phyloP scores from a whole-genome alignment of 2,113 vertebrate genomes.

The Hemibagrus wyckioides region DNA sequence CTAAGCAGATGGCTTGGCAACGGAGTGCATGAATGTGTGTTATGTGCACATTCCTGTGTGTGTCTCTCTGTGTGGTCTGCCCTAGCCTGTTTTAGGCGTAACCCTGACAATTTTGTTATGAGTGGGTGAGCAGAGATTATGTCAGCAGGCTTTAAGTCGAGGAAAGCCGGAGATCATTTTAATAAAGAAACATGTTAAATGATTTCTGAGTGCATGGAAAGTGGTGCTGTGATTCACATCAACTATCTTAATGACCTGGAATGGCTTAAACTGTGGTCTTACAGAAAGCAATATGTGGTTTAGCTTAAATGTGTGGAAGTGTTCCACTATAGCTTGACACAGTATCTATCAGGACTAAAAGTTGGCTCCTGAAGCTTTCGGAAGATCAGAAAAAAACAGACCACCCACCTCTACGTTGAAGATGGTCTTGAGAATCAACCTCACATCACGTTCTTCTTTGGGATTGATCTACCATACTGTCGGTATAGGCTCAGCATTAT shows the following conservation, averaged over 20 bases:
- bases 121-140: constrained; percentile 11
- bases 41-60: background rate
- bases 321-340: background rate
- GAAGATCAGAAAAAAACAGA: background rate
- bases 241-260: background rate
- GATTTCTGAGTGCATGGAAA: background rate
- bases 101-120: constrained; percentile 3
- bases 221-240: background rate
- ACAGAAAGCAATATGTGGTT: constrained; percentile 4
- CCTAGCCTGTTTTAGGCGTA: constrained; percentile 4
- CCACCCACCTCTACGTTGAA: background rate
- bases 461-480: background rate
- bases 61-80: constrained; percentile 25
- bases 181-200: background rate
- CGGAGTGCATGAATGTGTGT: background rate
- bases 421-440: background rate
- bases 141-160: constrained; percentile 9
- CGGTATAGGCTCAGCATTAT: background rate
- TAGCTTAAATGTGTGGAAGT: background rate
- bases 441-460: background rate
- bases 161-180: background rate
- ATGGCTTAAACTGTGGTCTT: background rate
- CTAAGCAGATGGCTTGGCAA: constrained; percentile 33
- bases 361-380: background rate
- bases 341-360: background rate